Conservation (phyloP, 35 echinoderm and acorn worm species). For the Ptychodera flava region DNA sequence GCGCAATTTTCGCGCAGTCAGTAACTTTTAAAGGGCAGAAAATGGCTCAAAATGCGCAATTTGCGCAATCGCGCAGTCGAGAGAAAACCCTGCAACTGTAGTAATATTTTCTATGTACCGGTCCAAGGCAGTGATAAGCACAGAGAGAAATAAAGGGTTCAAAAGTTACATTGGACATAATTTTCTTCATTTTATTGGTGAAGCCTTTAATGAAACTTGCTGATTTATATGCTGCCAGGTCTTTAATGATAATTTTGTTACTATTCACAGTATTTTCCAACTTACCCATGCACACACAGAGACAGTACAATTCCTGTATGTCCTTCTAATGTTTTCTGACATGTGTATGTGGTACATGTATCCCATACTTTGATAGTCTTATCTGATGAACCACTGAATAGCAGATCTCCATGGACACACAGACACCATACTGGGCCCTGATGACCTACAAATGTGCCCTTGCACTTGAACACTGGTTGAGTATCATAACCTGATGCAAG, state of each 20-base stretch:
- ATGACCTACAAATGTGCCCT: constrained; percentile 97
- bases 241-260: no score
- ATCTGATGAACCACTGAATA: constrained; percentile 97
- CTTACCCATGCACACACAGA: constrained; percentile 83
- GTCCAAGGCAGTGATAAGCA: no score
- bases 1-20: no score
- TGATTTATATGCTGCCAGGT: no score
- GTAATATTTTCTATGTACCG: no score
- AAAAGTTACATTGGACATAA: no score
- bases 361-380: constrained; percentile 99
- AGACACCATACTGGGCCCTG: constrained; percentile 98
- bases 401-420: constrained; percentile 85
- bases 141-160: no score
- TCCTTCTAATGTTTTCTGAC: constrained; percentile 96
- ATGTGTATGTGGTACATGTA: constrained; percentile 96
- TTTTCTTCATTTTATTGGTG: no score
- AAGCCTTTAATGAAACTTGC: no score
- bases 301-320: constrained; percentile 95
- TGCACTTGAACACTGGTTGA: constrained; percentile 93
- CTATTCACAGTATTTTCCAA: neutral
- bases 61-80: no score
- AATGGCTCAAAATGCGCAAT: no score
- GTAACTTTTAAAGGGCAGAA: no score
- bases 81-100: neutral
- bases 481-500: constrained; percentile 72